Evolutionary conservation across 2,113 vertebrate genomes (phyloP).

Genomic region (Chionodraco myersi): DNA sequence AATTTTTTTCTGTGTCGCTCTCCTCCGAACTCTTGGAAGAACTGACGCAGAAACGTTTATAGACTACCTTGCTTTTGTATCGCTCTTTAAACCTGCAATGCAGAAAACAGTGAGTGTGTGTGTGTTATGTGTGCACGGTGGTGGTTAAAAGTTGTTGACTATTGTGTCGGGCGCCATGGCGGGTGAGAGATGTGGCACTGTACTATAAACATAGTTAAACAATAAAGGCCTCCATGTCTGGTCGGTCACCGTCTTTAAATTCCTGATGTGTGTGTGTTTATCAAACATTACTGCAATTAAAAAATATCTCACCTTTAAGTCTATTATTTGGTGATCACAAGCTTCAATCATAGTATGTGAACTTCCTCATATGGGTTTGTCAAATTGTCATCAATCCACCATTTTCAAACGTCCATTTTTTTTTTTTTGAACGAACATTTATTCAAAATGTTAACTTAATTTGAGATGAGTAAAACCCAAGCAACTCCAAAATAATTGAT

Average conservation of each 20-base stretch:
- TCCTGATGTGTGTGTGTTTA: background rate
- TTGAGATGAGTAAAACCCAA: too few relatives aligned
- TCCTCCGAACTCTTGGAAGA: conserved; percentile 42
- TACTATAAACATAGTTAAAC: conserved; percentile 81
- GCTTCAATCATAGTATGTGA: background rate
- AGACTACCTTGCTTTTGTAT: conserved; percentile 80
- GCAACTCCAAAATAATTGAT: background rate
- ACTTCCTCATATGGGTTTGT: background rate
- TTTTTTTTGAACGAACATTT: background rate
- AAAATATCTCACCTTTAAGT: background rate
- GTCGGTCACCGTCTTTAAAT: conserved; percentile 36
- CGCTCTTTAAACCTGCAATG: conserved; percentile 83
- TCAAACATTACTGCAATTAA: background rate
- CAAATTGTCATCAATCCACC: background rate
- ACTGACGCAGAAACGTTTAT: conserved; percentile 35
- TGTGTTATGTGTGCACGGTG: conserved; percentile 30
- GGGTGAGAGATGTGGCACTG: conserved; percentile 74
- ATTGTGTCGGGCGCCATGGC: conserved; percentile 58
- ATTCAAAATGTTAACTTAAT: background rate
- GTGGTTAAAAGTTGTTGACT: conserved; percentile 72
- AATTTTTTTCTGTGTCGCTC: conserved; percentile 54
- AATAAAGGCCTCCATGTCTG: conserved; percentile 83
- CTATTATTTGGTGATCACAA: background rate
- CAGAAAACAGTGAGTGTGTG: conserved; percentile 59
- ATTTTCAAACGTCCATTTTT: background rate